Evolutionary conservation across 2,113 vertebrate genomes (phyloP).

Genomic region (Pelobates fuscus): DNA sequence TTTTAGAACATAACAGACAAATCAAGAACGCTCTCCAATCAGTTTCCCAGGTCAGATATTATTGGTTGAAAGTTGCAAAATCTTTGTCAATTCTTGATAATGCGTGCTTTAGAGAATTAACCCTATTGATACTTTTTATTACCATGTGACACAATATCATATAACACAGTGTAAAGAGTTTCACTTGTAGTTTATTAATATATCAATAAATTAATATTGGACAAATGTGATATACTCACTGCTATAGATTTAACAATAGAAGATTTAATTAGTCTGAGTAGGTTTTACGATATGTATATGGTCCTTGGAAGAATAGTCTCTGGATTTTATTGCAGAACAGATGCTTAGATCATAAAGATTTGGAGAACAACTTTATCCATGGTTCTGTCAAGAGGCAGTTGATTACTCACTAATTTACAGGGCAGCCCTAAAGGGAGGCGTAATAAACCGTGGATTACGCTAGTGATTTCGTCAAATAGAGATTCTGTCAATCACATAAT

Average conservation of each 20-base stretch:
- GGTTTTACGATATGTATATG: conserved; percentile 7
- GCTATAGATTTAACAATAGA: background rate
- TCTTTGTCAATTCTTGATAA: too few species aligned
- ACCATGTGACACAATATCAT: too few species aligned
- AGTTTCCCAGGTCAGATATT: too few species aligned
- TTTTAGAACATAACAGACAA: too few species aligned
- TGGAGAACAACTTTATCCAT: background rate
- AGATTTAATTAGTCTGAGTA: conserved; percentile 8
- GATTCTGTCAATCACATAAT: too few species aligned
- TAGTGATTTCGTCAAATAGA: too few species aligned
- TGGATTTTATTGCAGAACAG: conserved; percentile 8
- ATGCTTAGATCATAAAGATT: background rate
- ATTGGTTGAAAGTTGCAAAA: too few species aligned
- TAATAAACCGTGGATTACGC: too few species aligned
- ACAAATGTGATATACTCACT: conserved; percentile 4
- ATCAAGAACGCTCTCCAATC: too few species aligned
- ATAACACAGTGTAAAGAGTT: too few species aligned
- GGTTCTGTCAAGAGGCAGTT: background rate
- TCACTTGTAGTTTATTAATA: conserved; percentile 5
- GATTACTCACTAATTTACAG: background rate
- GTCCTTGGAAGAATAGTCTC: background rate
- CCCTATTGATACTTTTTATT: too few species aligned
- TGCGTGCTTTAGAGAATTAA: too few species aligned
- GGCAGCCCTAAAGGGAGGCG: background rate
- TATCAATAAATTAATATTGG: conserved; percentile 27